A percentile compares a stretch with the other conserved stretches of the same genome.
Evolutionary conservation across 1,140 invertebrate species (phyloP).

Genomic region (Centruroides sculpturatus): DNA sequence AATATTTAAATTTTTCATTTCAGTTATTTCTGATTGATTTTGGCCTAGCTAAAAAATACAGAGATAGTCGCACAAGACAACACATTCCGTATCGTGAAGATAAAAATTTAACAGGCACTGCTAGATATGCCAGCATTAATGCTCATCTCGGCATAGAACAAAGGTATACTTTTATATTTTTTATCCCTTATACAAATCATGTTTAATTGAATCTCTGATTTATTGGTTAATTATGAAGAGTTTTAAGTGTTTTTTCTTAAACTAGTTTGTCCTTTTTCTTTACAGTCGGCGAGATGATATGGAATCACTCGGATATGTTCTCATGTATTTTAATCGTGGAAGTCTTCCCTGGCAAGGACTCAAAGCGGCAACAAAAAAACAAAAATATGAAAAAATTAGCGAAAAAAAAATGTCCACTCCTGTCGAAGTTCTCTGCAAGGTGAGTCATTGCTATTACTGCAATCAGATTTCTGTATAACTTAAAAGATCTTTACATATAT

Average conservation of each 20-base stretch:
- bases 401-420: conserved; percentile 53
- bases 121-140: conserved; percentile 47
- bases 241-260: too few relatives aligned
- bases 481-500: not conserved
- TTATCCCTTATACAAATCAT: too few relatives aligned
- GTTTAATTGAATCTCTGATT: too few relatives aligned
- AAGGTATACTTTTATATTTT: conserved; percentile 21
- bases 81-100: conserved; percentile 72
- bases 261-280: too few relatives aligned
- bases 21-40: conserved; percentile 43
- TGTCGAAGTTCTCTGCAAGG: conserved; percentile 43
- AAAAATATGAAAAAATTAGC: conserved; percentile 49
- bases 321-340: conserved; percentile 50
- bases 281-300: conserved; percentile 40
- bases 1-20: conserved; percentile 18
- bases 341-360: conserved; percentile 45
- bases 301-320: conserved; percentile 48
- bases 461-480: not conserved
- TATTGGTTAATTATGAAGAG: too few relatives aligned
- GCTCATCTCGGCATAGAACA: conserved; percentile 36
- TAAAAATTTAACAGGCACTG: conserved; percentile 48
- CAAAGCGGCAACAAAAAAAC: conserved; percentile 44
- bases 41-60: conserved; percentile 42
- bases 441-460: not conserved
- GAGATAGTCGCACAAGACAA: conserved; percentile 45